Conservation (phyloP, 2,113 vertebrate genomes). For the Indicator indicator region DNA sequence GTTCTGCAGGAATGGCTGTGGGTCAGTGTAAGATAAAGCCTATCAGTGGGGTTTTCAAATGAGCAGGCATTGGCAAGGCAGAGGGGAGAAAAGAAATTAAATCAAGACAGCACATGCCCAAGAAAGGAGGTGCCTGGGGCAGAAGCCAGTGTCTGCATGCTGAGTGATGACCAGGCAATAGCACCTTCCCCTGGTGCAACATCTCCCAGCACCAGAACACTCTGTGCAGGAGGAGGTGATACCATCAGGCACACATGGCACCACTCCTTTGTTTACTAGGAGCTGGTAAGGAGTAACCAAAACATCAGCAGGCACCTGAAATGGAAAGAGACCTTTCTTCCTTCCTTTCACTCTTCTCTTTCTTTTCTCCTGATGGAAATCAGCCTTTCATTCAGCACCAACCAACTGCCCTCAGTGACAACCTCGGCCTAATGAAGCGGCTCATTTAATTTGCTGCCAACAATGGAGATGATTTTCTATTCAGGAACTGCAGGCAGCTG, state of each 20-base stretch:
- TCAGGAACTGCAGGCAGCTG: conserved; percentile 64
- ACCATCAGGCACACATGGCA: not conserved
- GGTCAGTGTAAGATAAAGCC: not conserved
- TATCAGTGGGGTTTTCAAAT: not conserved
- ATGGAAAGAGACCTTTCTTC: not conserved
- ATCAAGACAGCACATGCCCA: not conserved
- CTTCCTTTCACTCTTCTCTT: not conserved
- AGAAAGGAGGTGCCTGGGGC: not conserved
- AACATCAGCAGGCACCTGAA: conserved; percentile 47
- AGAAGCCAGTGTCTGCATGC: not conserved
- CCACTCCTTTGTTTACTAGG: not conserved
- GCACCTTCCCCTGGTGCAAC: not conserved
- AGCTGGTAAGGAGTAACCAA: not conserved
- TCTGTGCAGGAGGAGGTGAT: not conserved
- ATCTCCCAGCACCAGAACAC: not conserved
- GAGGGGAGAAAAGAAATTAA: not conserved
- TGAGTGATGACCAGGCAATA: not conserved
- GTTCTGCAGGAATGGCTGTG: not conserved
- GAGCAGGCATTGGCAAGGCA: not conserved
- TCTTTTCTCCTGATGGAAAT: conserved; percentile 67
- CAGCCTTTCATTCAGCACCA: conserved; percentile 43
- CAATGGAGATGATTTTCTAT: conserved; percentile 65
- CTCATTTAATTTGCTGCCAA: conserved; percentile 65
- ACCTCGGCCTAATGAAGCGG: conserved; percentile 59
- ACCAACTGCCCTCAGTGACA: conserved; percentile 62